Base-by-base conservation (phyloP, 1,140 invertebrate genomes). In the Cotesia chilonis region DNA sequence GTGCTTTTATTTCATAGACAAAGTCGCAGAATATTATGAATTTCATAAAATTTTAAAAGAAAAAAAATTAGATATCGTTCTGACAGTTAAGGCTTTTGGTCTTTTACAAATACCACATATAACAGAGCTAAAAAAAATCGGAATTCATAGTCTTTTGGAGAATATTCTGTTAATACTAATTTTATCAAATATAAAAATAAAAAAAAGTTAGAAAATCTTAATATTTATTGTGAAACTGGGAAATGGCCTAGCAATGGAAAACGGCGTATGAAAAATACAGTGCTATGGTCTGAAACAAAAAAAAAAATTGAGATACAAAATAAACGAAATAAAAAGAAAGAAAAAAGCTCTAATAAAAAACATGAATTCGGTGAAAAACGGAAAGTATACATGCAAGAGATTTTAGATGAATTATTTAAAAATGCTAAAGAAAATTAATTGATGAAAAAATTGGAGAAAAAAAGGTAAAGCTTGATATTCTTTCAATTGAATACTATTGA, bases 1-100 rank as follows among this genome's bases (percentile, higher is more conserved):
- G 92, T 72, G 97, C 98, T 3, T 99, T 98, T 87, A 98, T 99
- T 1, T 99, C 98, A 0, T 98, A 96, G 82, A 90, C 99, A 52
- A 92, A 95, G 80, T 92, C 95, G 0, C 99, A 99, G 86, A 92
- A 90, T 4, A 99, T 87, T 97, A 99, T 85, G 98, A 99, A 84
- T 99, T 97, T 81, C 94, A 91, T 80, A 88, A 98, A 55, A 92
- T 99, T 72, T 90, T 99, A 61, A 89, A 92, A 80, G 83, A 96
- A 3, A 97, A 14, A 98, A 89, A 28, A 98, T 85, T 85, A 4
- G 91, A 97, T 78, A 88, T 99, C 73, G 95, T 93, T 17, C 91
- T 92, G 79, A 88, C 98, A 65, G 98, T 95, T 0, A 92, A 90
- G 65, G 92, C 93, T 67, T 99, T 96, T 88, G 97, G 96, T 1